Evolutionary conservation across 1,140 invertebrate genomes (phyloP), one percentile per base, ranked within the genome.

Genomic region (Idris sp.): DNA sequence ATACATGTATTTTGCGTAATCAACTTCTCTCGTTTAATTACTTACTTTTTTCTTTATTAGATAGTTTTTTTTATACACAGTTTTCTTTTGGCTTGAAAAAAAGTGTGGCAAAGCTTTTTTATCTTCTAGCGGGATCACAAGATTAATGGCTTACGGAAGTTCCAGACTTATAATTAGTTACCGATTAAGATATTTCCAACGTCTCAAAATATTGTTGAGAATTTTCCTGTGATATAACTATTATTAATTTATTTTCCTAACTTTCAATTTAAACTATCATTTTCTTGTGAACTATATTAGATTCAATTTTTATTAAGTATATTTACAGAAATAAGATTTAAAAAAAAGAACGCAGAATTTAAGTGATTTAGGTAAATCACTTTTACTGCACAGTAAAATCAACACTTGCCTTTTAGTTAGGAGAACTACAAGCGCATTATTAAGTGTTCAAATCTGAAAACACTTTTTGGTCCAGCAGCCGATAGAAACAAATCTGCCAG

Each of bases 401-500:
- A 51, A 22, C 58, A 46, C 22, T 4, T 40, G 9, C 4, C 14
- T 14, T 40, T 16, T 49, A 49, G 41, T 62, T 62, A n/a, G n/a
- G n/a, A n/a, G n/a, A n/a, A n/a, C 41, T 33, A 19, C 26, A 6
- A 11, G 15, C 33, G 18, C n/a, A 8, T 30, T 44, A 2, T 28
- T 10, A 31, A 49, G 33, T 49, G 10, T 15, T 0, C n/a, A 25
- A 9, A 43, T 9, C 26, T 13, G 16, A 31, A 36, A 16, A 31
- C 7, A 13, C 15, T 9, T 14, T 22, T 36, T 59, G 36, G 6
- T 3, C 28, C 31, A 30, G 15, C 65, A 59, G 46, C 65, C 49
- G 65, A 69, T 59, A 51, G 30, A 59, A 69, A 69, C 65, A 69
- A 69, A 69, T 69, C 65, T 51, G 53, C 59, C 53, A 53, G 28